A percentile compares a stretch with the other conserved stretches of the same genome.
phyloP scores from a whole-genome alignment of 1,140 invertebrate genomes.

The Drosophila arawakana region DNA sequence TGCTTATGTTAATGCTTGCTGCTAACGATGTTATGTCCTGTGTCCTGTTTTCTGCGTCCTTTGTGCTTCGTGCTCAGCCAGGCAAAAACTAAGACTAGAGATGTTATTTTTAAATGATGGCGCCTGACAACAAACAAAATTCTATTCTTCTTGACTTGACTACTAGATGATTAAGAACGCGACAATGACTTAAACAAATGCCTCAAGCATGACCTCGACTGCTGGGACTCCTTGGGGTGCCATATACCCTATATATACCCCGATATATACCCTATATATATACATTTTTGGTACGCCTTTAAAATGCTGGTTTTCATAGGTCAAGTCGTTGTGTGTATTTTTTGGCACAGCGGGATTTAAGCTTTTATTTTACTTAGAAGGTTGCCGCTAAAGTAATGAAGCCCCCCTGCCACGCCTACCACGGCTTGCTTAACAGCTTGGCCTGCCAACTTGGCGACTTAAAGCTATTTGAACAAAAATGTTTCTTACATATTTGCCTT shows the following conservation, averaged over 20 bases:
- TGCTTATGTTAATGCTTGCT: slow-evolving; percentile 16
- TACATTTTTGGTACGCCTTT: not conserved
- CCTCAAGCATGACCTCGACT: slow-evolving; percentile 21
- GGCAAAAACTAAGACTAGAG: slow-evolving; percentile 1
- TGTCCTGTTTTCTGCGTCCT: not conserved
- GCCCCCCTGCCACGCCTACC: slow-evolving; percentile 3
- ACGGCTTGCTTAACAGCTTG: slow-evolving; percentile 18
- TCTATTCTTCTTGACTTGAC: not conserved
- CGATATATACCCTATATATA: not conserved
- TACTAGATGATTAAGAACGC: slow-evolving; percentile 29
- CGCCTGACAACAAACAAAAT: slow-evolving; percentile 22
- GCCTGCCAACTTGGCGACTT: slow-evolving; percentile 55
- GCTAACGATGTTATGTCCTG: slow-evolving; percentile 21
- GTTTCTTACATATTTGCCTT: slow-evolving; percentile 69
- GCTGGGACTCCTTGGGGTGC: not conserved
- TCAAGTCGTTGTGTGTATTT: slow-evolving; percentile 24
- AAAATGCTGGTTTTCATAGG: slow-evolving; percentile 11
- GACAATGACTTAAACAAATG: slow-evolving; percentile 42
- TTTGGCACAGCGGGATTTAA: slow-evolving; percentile 40
- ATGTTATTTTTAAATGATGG: slow-evolving; percentile 31
- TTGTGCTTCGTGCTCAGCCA: not conserved
- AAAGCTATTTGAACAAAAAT: slow-evolving; percentile 58
- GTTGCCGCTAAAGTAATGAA: slow-evolving; percentile 32
- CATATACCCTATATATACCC: not conserved
- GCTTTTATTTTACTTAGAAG: slow-evolving; percentile 27